These are phyloP conservation scores for Cataglyphis altisquamis DNA, from an alignment of 2,888 invertebrate species.

Conservation along the genomic window DNA sequence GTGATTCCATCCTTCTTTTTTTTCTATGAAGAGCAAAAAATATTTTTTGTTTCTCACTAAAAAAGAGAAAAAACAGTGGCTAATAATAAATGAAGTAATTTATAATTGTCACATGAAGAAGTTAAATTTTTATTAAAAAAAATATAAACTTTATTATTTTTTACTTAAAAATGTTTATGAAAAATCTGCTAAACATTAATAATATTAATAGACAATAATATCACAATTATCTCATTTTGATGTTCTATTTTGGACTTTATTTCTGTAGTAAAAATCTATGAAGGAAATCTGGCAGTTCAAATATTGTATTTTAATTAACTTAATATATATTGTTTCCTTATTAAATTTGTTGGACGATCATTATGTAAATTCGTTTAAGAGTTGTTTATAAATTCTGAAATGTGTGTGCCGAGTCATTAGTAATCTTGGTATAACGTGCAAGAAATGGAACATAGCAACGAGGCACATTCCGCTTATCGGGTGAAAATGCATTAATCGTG, in stretches of 20 bases:
- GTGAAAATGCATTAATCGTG: conserved; percentile 57
- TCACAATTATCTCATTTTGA: not conserved
- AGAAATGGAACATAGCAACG: conserved; percentile 29
- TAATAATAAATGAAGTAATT: not conserved
- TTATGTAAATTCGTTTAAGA: not conserved
- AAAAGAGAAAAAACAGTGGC: not conserved
- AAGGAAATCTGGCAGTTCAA: not conserved
- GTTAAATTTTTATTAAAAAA: not conserved
- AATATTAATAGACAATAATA: not conserved
- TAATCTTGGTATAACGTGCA: conserved; percentile 9
- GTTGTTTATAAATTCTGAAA: not conserved
- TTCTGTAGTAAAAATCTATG: not conserved
- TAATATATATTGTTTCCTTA: not conserved
- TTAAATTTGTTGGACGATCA: not conserved
- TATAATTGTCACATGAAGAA: not conserved
- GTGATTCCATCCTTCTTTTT: no score
- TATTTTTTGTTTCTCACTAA: not conserved
- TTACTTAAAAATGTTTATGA: not conserved
- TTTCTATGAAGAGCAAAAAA: not conserved
- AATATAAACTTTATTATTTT: not conserved
- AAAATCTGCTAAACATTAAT: not conserved
- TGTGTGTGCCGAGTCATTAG: not conserved
- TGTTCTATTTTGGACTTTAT: not conserved
- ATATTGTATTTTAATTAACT: not conserved
- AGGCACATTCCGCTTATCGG: conserved; percentile 32